phyloP scores from a whole-genome alignment of 2,113 vertebrate genomes.

The Dromaius novaehollandiae region DNA sequence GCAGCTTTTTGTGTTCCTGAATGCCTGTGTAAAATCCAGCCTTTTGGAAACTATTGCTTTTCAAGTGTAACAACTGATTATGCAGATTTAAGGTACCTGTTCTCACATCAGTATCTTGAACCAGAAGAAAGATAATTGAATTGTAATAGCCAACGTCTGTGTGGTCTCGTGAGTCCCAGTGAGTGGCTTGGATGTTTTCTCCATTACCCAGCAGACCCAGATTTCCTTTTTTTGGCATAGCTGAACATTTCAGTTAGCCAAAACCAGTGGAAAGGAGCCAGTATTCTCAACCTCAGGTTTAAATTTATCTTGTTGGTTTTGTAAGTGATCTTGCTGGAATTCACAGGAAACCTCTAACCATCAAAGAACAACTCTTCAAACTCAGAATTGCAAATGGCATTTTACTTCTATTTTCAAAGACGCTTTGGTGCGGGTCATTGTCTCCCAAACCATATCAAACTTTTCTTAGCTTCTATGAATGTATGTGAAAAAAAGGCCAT shows the following conservation, averaged over 20 bases:
- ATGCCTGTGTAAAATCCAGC: not conserved
- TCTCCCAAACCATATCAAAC: slow-evolving; percentile 45
- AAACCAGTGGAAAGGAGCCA: slow-evolving; percentile 19
- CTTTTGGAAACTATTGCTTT: not conserved
- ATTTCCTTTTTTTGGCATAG: not conserved
- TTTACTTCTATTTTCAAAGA: slow-evolving; percentile 61
- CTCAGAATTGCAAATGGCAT: slow-evolving; percentile 47
- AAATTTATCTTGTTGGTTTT: slow-evolving; percentile 63
- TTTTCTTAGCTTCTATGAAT: slow-evolving; percentile 60
- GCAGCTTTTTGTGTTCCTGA: not conserved
- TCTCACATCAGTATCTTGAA: not conserved
- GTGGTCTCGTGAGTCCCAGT: not conserved
- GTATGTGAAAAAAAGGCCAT: not conserved
- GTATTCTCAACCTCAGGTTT: slow-evolving; percentile 51
- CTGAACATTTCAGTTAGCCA: slow-evolving; percentile 32
- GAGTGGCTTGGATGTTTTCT: not conserved
- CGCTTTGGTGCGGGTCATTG: not conserved
- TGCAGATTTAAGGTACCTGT: not conserved
- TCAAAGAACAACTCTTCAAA: slow-evolving; percentile 7
- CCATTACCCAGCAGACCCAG: not conserved
- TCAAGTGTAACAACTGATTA: not conserved
- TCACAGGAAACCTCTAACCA: slow-evolving; percentile 42
- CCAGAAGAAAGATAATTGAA: not conserved
- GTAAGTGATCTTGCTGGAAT: slow-evolving; percentile 35
- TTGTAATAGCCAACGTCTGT: not conserved